Evolutionary conservation across 2,113 vertebrate genomes (phyloP), one percentile per base, ranked within the genome.

Genomic region (Tricholaema leucomelas): DNA sequence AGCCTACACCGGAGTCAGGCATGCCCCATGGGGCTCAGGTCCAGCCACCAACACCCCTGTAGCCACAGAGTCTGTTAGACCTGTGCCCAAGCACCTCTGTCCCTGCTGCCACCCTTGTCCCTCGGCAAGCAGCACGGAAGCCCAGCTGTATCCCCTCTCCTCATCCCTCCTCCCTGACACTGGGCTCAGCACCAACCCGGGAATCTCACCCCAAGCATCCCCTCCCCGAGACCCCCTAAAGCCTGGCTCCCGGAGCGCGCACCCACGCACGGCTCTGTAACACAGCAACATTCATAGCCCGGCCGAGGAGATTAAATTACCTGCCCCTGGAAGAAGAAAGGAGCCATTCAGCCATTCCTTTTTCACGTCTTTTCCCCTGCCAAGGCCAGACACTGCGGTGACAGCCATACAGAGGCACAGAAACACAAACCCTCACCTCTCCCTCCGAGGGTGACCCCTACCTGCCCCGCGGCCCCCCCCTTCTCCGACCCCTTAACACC

Each of bases 241-340:
- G 56, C 83, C 28, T 23, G 8, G 0, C 31, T 40, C 28, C 33
- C 1, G 0, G 50, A 25, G 44, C 66, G 0, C 44, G 0, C 44
- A 5, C 65, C 78, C 61, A 13, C 25, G 4, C 88, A 40, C 72
- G 65, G 16, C 59, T 77, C 86, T 0, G 0, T 38, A 83, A 92
- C 91, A 75, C 86, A 81, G 86, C 20, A 33, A 78, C 88, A 77
- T 74, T 90, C 92, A 74, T 15, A 48, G 67, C 81, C 83, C 30
- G 61, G 65, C 70, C 11, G 7, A 18, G 6, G 15, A 52, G 94
- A 94, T 96, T 92, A 21, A 79, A 91, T 95, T 93, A 92, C 92
- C 95, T 93, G 86, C 52, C 76, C 70, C 76, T 59, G 91, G 11
- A 86, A 84, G 94, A 94, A 96, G 55, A 95, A 95, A 96, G 91